Evolutionary conservation across 2,888 invertebrate species (phyloP).

Genomic region (Apocheima hispidaria): DNA sequence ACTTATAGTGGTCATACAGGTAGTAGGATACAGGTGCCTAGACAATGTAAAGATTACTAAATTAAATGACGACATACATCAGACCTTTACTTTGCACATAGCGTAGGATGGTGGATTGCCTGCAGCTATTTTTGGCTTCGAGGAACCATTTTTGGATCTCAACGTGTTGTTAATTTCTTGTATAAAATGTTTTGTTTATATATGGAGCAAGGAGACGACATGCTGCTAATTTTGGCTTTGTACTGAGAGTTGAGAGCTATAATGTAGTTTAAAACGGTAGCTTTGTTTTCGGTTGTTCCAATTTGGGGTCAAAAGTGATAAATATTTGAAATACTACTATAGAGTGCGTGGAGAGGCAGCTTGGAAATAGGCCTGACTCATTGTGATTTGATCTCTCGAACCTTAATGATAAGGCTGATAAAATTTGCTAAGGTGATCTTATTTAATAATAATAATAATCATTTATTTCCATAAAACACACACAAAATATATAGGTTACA

Average conservation of each 20-base stretch:
- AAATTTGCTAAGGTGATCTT: conserved; percentile 1
- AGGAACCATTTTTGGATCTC: conserved; percentile 11
- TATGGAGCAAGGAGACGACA: conserved; percentile 14
- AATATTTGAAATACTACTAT: conserved; percentile 4
- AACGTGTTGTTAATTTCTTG: background rate
- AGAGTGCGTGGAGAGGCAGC: conserved; percentile 3
- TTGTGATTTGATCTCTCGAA: conserved; percentile 9
- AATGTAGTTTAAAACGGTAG: conserved; percentile 18
- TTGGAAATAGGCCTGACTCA: conserved; percentile 14
- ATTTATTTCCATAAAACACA: too few species aligned
- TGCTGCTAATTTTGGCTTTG: conserved; percentile 4
- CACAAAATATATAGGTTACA: background rate
- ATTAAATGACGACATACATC: conserved; percentile 4
- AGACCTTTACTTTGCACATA: conserved; percentile 8
- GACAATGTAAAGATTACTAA: conserved; percentile 3
- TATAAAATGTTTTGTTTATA: conserved; percentile 6
- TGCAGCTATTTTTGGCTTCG: conserved; percentile 4
- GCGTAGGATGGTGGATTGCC: conserved; percentile 19
- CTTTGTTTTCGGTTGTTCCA: conserved; percentile 8
- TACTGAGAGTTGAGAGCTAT: conserved; percentile 24
- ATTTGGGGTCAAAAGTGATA: conserved; percentile 7
- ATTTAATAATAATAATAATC: too few species aligned
- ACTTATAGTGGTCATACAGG: background rate
- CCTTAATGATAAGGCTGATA: conserved; percentile 11
- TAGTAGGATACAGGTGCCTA: background rate